Base-by-base conservation (phyloP, 2,888 invertebrate species). In the Rotaria macrura region DNA sequence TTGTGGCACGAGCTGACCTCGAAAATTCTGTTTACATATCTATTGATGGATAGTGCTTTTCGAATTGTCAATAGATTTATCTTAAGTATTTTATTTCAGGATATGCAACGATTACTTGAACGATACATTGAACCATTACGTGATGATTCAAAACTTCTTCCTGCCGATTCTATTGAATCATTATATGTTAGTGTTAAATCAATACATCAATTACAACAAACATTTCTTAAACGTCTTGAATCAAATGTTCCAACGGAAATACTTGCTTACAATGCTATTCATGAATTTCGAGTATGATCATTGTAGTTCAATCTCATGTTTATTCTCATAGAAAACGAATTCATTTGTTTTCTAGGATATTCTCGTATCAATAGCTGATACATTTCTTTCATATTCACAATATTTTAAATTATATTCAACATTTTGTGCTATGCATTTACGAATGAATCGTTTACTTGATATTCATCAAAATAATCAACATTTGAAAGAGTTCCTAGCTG, bases 351-450 rank as follows among this genome's bases (percentile, higher is more conserved):
- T 93, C 83, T 93, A 97, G 97, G 95, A 95, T 92, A 94, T 96
- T 88, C 93, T 98, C 89, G 96, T 96, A 92, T 95, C 96, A 88
- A 94, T 97, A 90, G 97, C 96, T 89, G 96, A 95, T 91, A 96
- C 97, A 90, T 98, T 98, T 92, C 93, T 97, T 89, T 96, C 95
- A 92, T 96, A 97, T 91, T 96, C 97, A 90, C 96, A 97, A 92
- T 96, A 97, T 92, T 98, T 98, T 93, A 97, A 97, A 92, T 93
- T 97, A 89, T 98, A 98, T 93, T 97, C 97, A 92, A 96, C 97
- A 88, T 97, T 97, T 93, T 97, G 97, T 92, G 97, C 97, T 88
- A 96, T 96, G 92, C 97, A 98, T 92, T 97, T 79, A 43, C 25
- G 79, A 25, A 79, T 79, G 1, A 79, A 79, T 79, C 79, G 79